These are phyloP conservation scores for Podarcis lilfordi DNA, from an alignment of 2,797 vertebrate species.

Conservation along the genomic window DNA sequence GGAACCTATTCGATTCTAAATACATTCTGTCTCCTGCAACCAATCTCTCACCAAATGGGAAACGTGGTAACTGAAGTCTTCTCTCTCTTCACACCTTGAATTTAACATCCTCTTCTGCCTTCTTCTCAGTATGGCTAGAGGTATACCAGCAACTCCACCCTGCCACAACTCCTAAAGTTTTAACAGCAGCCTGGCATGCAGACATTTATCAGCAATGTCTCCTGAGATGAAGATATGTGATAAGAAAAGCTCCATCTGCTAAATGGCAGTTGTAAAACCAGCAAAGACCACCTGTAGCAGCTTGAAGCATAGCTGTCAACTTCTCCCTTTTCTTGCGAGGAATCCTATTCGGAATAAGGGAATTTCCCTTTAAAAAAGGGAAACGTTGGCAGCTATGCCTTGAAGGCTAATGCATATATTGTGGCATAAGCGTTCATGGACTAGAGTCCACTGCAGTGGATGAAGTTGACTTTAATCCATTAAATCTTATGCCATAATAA, in stretches of 20 bases:
- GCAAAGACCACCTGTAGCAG: background rate
- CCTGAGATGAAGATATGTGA: background rate
- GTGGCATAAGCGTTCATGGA: background rate
- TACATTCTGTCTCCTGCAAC: conserved; percentile 14
- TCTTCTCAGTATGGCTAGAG: background rate
- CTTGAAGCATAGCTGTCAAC: background rate
- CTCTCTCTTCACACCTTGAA: conserved; percentile 31
- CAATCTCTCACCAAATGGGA: background rate
- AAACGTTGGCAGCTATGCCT: background rate
- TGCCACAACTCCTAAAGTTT: background rate
- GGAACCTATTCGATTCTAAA: conserved; percentile 51
- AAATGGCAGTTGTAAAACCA: background rate
- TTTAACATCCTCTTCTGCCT: background rate
- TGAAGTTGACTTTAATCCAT: background rate
- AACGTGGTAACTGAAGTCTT: conserved; percentile 6
- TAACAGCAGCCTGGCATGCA: background rate
- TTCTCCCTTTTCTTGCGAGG: too few species aligned
- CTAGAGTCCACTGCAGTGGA: background rate
- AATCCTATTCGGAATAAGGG: too few species aligned
- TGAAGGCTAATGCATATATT: background rate
- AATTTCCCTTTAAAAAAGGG: too few species aligned
- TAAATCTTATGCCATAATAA: background rate
- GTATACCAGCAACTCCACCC: background rate
- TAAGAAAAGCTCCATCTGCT: background rate
- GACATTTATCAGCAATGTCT: background rate